phyloP scores from a whole-genome alignment of 2,113 vertebrate species.

The Phylloscopus trochilus region DNA sequence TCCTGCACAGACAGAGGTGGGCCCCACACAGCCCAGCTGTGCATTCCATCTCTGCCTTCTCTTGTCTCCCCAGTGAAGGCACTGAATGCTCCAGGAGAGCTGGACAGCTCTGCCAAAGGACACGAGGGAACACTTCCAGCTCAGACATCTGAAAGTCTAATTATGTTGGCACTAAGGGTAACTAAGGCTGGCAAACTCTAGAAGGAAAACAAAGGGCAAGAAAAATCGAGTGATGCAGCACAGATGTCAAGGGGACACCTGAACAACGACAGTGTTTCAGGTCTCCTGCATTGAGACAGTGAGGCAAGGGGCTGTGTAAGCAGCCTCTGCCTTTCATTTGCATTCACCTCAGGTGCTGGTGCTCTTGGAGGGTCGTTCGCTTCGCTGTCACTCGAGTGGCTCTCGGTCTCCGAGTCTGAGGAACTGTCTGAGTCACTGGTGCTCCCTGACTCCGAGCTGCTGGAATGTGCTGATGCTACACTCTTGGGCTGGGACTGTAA shows the following conservation, averaged over 20 bases:
- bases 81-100: not conserved
- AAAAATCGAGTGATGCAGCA: not conserved
- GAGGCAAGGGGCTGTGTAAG: not conserved
- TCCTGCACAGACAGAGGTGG: not conserved
- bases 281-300: not conserved
- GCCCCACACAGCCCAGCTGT: not conserved
- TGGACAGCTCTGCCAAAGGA: not conserved
- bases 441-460: constrained; percentile 78
- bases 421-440: constrained; percentile 90
- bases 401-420: constrained; percentile 85
- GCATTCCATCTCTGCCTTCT: not conserved
- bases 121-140: not conserved
- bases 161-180: not conserved
- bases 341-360: constrained; percentile 53
- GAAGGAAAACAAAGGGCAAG: not conserved
- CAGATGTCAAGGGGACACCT: not conserved
- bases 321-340: not conserved
- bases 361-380: constrained; percentile 35
- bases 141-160: not conserved
- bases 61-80: not conserved
- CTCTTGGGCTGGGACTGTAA: constrained; percentile 66
- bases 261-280: not conserved
- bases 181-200: not conserved
- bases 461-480: constrained; percentile 80
- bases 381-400: constrained; percentile 80